phyloP scores from a whole-genome alignment of 2,113 vertebrate species.

The Henicopernis longicauda region DNA sequence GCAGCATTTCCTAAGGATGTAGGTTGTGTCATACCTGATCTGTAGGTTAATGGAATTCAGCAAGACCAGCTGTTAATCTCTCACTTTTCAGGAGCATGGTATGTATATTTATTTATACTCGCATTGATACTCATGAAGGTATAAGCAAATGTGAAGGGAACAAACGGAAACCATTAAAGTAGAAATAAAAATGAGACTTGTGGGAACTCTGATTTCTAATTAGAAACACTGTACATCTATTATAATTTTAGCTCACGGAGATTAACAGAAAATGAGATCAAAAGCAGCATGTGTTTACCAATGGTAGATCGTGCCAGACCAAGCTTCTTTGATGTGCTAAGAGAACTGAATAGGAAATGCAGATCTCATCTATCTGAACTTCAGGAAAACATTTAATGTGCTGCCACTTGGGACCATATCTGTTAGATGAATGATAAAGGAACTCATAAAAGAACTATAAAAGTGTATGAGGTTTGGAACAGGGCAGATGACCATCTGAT shows the following conservation, averaged over 20 bases:
- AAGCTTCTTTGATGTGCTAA: constrained; percentile 46
- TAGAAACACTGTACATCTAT: not conserved
- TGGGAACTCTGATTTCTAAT: constrained; percentile 28
- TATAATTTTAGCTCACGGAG: not conserved
- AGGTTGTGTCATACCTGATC: not conserved
- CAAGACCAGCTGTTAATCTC: not conserved
- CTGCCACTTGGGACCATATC: not conserved
- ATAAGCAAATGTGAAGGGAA: not conserved
- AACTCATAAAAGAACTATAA: not conserved
- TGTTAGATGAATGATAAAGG: not conserved
- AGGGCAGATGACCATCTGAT: not conserved
- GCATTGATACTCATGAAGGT: not conserved
- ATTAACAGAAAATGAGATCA: constrained; percentile 48
- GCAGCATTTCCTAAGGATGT: not conserved
- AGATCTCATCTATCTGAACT: constrained; percentile 21
- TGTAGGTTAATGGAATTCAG: not conserved
- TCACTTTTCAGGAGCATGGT: not conserved
- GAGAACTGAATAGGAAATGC: constrained; percentile 5
- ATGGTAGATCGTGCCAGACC: not conserved
- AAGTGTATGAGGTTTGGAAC: not conserved
- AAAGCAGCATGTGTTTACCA: constrained; percentile 45
- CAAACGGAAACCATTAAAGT: not conserved
- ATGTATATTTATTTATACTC: not conserved
- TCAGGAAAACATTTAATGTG: constrained; percentile 3
- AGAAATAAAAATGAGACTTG: not conserved